phyloP scores from a whole-genome alignment of 2,113 vertebrate species.

The Ellobius talpinus region DNA sequence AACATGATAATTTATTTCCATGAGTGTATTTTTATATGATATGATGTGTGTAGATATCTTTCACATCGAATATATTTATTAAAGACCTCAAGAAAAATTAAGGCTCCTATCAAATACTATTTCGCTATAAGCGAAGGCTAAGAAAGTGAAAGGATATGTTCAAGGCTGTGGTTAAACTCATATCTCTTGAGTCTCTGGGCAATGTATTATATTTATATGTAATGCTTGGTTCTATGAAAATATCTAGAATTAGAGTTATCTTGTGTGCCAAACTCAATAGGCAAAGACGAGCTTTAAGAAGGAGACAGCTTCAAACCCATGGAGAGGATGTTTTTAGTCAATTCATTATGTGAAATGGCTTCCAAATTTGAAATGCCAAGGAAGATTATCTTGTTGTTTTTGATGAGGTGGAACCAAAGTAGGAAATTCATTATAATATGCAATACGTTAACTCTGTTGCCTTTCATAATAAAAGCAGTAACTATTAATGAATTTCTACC shows the following conservation, averaged over 20 bases:
- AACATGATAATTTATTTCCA: background rate
- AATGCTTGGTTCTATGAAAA: background rate
- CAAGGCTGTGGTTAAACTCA: background rate
- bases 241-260: constrained; percentile 23
- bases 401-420: background rate
- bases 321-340: constrained; percentile 30
- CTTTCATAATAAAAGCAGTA: constrained; percentile 16
- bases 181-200: background rate
- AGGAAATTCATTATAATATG: background rate
- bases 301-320: background rate
- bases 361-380: constrained; percentile 1
- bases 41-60: background rate
- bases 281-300: constrained; percentile 15
- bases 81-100: background rate
- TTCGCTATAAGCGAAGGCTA: background rate
- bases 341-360: background rate
- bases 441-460: background rate
- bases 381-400: constrained; percentile 8
- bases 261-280: background rate
- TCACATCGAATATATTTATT: background rate
- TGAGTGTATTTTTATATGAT: background rate
- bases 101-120: background rate
- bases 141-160: background rate
- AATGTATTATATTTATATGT: background rate
- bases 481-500: background rate